These are phyloP conservation scores for Gallinago solitaria DNA, from an alignment of 2,797 vertebrate species.

Conservation along the genomic window DNA sequence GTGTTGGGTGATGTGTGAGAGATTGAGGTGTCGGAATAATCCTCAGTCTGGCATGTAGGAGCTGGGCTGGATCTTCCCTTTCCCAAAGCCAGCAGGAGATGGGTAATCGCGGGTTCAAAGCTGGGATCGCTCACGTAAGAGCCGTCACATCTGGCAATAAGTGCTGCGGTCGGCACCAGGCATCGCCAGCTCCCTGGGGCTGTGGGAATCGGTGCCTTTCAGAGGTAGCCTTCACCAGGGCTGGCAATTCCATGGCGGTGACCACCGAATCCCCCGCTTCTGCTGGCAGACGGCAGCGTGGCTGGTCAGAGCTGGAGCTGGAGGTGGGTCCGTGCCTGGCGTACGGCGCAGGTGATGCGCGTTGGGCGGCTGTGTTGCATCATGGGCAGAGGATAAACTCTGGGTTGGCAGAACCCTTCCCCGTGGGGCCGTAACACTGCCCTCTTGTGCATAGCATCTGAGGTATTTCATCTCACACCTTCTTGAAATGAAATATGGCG, in stretches of 20 bases:
- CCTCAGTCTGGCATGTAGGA: background rate
- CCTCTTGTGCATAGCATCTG: background rate
- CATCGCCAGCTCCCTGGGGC: background rate
- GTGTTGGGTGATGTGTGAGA: background rate
- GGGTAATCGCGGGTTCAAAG: background rate
- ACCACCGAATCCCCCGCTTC: rapidly evolving
- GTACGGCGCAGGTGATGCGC: background rate
- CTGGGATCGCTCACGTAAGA: background rate
- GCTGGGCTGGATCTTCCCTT: background rate
- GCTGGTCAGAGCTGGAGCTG: rapidly evolving
- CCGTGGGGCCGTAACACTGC: background rate
- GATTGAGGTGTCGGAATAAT: background rate
- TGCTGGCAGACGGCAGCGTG: rapidly evolving
- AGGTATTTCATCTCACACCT: background rate
- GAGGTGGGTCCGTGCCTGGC: background rate
- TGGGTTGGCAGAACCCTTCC: background rate
- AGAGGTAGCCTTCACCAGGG: background rate
- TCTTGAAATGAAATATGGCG: background rate
- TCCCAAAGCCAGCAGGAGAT: background rate
- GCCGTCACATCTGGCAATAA: background rate
- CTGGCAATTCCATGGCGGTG: background rate
- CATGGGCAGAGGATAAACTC: background rate
- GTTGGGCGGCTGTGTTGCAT: rapidly evolving
- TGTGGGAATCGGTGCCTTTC: background rate
- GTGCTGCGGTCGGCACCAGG: background rate